Evolutionary conservation across 2,797 vertebrate genomes (phyloP).

Genomic region (Apogon talboti): DNA sequence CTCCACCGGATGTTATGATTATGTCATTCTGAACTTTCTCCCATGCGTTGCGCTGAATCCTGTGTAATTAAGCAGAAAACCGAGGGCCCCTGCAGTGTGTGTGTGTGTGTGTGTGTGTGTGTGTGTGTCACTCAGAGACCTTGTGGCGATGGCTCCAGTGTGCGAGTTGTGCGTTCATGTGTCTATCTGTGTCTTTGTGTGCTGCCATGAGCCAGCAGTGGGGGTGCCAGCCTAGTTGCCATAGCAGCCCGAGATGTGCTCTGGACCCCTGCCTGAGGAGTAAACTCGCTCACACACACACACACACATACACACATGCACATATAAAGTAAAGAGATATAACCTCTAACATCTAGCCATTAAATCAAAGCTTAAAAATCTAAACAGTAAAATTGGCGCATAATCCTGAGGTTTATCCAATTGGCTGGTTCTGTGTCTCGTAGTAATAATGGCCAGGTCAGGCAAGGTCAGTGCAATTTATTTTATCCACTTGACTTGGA

Average conservation of each 20-base stretch:
- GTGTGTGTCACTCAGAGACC: constrained; percentile 38
- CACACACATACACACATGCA: constrained; percentile 2
- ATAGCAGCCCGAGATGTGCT: constrained; percentile 75
- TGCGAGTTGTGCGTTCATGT: constrained; percentile 15
- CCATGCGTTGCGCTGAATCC: constrained; percentile 11
- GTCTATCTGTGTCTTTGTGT: constrained; percentile 42
- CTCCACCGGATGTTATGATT: constrained; percentile 7
- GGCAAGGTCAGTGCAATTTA: constrained; percentile 31
- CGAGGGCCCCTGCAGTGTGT: constrained; percentile 4
- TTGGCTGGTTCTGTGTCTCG: constrained; percentile 4
- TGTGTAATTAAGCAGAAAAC: constrained; percentile 58
- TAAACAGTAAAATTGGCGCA: constrained; percentile 18
- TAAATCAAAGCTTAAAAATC: constrained; percentile 10
- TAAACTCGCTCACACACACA: constrained; percentile 34
- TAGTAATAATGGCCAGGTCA: constrained; percentile 25
- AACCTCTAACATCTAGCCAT: constrained; percentile 13
- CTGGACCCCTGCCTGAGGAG: constrained; percentile 71
- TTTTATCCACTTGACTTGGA: constrained; percentile 38
- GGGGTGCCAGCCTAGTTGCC: constrained; percentile 75
- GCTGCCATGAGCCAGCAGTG: constrained; percentile 60
- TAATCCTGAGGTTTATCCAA: constrained; percentile 27
- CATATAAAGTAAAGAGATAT: constrained; percentile 32
- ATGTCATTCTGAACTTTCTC: constrained; percentile 30
- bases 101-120: constrained; percentile 9
- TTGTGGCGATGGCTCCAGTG: constrained; percentile 30